A percentile compares a stretch with the other conserved stretches of the same genome.
These are phyloP conservation scores for Scaptomyza graminum DNA, from an alignment of 1,140 invertebrate genomes.

Conservation along the genomic window DNA sequence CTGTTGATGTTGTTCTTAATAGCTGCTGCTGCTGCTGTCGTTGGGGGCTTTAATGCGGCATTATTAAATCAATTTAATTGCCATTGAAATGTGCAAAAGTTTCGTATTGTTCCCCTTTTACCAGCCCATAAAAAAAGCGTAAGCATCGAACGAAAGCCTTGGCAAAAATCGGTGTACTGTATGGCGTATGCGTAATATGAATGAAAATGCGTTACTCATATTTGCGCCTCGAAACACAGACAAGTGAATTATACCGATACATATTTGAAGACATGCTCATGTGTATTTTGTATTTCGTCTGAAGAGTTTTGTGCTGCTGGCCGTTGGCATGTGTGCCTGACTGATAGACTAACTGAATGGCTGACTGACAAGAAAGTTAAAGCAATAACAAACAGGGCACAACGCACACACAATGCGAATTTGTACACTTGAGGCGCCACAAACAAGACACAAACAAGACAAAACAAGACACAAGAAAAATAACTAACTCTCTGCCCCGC, in stretches of 20 bases:
- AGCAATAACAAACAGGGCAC: conserved; percentile 49
- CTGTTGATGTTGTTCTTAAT: background rate
- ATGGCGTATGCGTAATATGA: conserved; percentile 73
- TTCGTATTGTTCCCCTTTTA: conserved; percentile 18
- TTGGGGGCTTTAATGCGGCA: conserved; percentile 56
- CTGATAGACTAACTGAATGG: no score
- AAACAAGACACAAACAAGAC: conserved; percentile 38
- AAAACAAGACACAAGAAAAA: conserved; percentile 27
- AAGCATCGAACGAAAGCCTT: background rate
- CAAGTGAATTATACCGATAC: conserved; percentile 61
- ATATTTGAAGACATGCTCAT: background rate
- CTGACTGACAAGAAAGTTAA: conserved; percentile 35
- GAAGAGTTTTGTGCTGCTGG: conserved; percentile 33
- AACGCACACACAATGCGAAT: conserved; percentile 64
- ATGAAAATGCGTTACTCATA: conserved; percentile 57
- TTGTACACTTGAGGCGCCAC: conserved; percentile 50
- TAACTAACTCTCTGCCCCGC: conserved; percentile 25
- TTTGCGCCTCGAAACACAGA: conserved; percentile 37
- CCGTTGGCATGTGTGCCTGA: conserved; percentile 61
- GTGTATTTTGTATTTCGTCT: conserved; percentile 39
- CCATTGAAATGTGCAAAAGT: conserved; percentile 79
- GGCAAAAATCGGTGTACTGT: conserved; percentile 10
- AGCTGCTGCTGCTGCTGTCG: conserved; percentile 37
- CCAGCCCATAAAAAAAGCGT: background rate
- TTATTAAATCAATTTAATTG: conserved; percentile 83